These are phyloP conservation scores for Elaphurus davidianus DNA, from an alignment of 2,113 vertebrate genomes.

Conservation along the genomic window DNA sequence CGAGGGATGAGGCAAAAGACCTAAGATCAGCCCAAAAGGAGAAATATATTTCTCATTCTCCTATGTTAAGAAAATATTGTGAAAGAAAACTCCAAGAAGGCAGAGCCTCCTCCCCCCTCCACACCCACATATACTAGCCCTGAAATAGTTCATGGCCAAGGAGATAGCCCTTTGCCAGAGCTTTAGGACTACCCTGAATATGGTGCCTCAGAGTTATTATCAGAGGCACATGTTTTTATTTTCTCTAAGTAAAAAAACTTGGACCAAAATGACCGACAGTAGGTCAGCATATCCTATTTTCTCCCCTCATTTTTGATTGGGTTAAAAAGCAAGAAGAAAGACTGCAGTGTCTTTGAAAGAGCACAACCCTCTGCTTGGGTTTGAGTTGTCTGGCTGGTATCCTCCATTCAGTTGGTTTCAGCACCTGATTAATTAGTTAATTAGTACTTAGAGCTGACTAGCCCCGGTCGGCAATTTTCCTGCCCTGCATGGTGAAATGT, in stretches of 20 bases:
- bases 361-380: slow-evolving; percentile 40
- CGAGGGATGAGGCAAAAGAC: slow-evolving; percentile 70
- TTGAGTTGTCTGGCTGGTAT: slow-evolving; percentile 68
- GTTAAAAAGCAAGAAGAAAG: slow-evolving; percentile 67
- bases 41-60: slow-evolving; percentile 50
- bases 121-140: neutral
- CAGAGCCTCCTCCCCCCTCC: neutral
- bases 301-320: slow-evolving; percentile 14
- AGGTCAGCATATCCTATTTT: neutral
- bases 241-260: slow-evolving; percentile 60
- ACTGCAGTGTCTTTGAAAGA: slow-evolving; percentile 62
- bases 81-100: slow-evolving; percentile 23
- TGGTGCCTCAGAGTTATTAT: neutral
- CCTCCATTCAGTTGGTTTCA: slow-evolving; percentile 66
- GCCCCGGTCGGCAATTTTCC: slow-evolving; percentile 41
- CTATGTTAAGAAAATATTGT: slow-evolving; percentile 21
- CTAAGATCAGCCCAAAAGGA: neutral
- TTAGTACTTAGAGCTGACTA: slow-evolving; percentile 60
- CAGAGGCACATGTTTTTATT: slow-evolving; percentile 44
- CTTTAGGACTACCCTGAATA: neutral
- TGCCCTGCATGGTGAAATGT: slow-evolving; percentile 50
- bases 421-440: slow-evolving; percentile 74
- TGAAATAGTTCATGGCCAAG: neutral
- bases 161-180: neutral
- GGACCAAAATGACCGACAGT: slow-evolving; percentile 29